Evolutionary conservation across 2,113 vertebrate species (phyloP).

Genomic region (Ictidomys tridecemlineatus): DNA sequence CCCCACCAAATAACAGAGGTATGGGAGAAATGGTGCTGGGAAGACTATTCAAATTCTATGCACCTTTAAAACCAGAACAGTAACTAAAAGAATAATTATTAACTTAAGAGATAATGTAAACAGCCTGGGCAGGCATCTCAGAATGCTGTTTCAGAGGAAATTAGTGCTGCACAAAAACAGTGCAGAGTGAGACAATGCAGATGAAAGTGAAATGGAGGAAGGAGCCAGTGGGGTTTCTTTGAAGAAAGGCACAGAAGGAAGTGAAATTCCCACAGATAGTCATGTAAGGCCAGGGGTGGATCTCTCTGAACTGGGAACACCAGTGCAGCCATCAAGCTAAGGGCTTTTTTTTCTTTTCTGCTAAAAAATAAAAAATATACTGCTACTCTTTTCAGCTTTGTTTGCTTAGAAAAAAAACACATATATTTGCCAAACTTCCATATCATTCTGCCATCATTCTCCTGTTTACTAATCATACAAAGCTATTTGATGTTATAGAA

Average conservation of each 20-base stretch:
- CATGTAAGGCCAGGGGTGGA: too few species aligned
- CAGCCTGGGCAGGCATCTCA: neutral
- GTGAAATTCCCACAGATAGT: neutral
- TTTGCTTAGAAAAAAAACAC: constrained; percentile 19
- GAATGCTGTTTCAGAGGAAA: neutral
- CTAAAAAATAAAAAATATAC: neutral
- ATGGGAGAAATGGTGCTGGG: neutral
- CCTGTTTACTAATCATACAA: neutral
- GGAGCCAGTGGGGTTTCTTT: neutral
- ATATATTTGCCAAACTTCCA: neutral
- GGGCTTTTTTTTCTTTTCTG: neutral
- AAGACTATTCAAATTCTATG: neutral
- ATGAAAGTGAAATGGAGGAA: neutral
- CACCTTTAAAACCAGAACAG: constrained; percentile 11
- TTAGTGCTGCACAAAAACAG: neutral
- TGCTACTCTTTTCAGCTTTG: neutral
- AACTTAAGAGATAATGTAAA: neutral
- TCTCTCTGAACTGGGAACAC: neutral
- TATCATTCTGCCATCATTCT: neutral
- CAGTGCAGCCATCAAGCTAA: neutral
- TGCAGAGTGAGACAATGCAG: neutral
- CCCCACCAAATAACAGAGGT: neutral
- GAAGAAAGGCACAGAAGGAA: neutral
- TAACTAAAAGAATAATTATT: constrained; percentile 12
- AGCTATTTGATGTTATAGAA: neutral